phyloP scores from a whole-genome alignment of 2,888 invertebrate genomes.

The Helobdella robusta region DNA sequence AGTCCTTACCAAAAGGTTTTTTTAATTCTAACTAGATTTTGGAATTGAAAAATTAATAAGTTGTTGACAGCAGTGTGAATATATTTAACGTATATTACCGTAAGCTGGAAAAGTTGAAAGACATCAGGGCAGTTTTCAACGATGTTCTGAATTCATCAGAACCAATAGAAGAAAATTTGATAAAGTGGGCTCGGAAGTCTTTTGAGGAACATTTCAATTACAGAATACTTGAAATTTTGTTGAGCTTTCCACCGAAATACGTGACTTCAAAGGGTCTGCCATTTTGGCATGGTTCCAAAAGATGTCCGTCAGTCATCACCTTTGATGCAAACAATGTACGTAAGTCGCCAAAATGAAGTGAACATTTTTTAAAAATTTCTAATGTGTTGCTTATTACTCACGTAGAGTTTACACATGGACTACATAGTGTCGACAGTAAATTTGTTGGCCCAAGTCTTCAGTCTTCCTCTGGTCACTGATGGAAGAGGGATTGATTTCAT shows the following conservation, averaged over 20 bases:
- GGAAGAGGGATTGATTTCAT: no score
- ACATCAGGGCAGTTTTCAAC: conserved; percentile 66
- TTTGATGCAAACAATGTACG: conserved; percentile 52
- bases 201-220: conserved; percentile 80
- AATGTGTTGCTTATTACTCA: background rate
- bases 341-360: conserved; percentile 11
- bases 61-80: no score
- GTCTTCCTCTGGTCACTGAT: no score
- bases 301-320: conserved; percentile 75
- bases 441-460: conserved; percentile 60
- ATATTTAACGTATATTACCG: conserved; percentile 56
- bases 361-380: background rate
- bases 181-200: conserved; percentile 47
- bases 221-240: conserved; percentile 86
- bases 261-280: conserved; percentile 60
- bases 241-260: conserved; percentile 90
- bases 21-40: background rate
- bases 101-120: conserved; percentile 66
- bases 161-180: conserved; percentile 63
- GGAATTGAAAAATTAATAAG: no score
- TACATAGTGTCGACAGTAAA: conserved; percentile 85
- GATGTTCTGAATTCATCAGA: conserved; percentile 71
- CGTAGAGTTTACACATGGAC: conserved; percentile 62
- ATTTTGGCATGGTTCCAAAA: conserved; percentile 95
- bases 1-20: conserved; percentile 73